Conservation (phyloP, 2,888 invertebrate species). For the Cynaeus angustus region DNA sequence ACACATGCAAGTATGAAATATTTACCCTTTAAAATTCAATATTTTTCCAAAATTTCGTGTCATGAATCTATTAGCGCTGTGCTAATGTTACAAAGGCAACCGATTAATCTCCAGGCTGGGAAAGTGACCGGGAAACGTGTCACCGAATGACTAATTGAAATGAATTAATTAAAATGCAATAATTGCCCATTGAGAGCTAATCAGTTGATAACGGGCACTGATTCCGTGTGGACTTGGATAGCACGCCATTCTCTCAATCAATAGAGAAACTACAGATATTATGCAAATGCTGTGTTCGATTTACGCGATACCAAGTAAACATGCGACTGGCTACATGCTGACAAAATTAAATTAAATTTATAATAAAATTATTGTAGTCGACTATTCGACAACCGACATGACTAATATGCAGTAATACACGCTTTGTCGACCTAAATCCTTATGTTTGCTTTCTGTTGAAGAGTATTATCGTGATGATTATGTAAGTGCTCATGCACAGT, state of each 20-base stretch:
- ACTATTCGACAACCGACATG: constrained; percentile 28
- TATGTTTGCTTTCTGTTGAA: constrained; percentile 32
- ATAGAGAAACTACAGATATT: constrained; percentile 47
- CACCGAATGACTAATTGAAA: constrained; percentile 45
- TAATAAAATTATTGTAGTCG: constrained; percentile 46
- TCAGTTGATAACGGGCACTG: constrained; percentile 45
- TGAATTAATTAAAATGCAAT: constrained; percentile 49
- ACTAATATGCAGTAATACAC: constrained; percentile 40
- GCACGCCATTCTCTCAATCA: constrained; percentile 46
- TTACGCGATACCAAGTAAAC: constrained; percentile 49
- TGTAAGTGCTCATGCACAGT: background rate
- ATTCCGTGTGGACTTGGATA: constrained; percentile 38
- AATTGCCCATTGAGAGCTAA: constrained; percentile 43
- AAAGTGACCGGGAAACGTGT: constrained; percentile 27
- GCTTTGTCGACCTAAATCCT: constrained; percentile 41
- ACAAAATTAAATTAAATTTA: constrained; percentile 51
- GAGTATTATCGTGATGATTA: constrained; percentile 15
- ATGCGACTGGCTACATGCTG: constrained; percentile 47
- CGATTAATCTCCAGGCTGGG: constrained; percentile 22
- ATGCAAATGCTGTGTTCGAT: constrained; percentile 50
- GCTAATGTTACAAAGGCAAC: constrained; percentile 26
- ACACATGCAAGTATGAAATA: constrained; percentile 42
- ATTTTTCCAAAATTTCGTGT: constrained; percentile 30
- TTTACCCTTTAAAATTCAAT: constrained; percentile 36
- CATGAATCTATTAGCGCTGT: constrained; percentile 31